These are phyloP conservation scores for Poeciliopsis gracilis DNA, from an alignment of 2,797 vertebrate genomes.

Conservation along the genomic window DNA sequence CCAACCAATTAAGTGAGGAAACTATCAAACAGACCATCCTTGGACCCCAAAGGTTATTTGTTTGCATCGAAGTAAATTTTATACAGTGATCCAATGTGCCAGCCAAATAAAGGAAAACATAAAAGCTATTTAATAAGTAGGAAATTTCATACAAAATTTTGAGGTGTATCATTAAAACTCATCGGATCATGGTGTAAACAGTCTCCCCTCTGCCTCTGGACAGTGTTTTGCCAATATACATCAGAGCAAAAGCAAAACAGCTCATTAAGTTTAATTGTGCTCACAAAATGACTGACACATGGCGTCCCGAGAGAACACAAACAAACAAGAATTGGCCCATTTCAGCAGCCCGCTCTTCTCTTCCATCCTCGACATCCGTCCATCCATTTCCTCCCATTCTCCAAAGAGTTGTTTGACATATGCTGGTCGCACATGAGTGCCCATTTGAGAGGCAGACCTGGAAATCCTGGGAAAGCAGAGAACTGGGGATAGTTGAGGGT, in stretches of 20 bases:
- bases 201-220: constrained; percentile 22
- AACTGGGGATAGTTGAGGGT: constrained; percentile 35
- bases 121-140: not conserved
- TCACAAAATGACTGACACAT: constrained; percentile 69
- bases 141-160: not conserved
- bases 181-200: constrained; percentile 1
- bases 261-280: constrained; percentile 74
- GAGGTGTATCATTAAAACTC: not conserved
- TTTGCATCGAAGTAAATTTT: not conserved
- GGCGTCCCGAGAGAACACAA: constrained; percentile 64
- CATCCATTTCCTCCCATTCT: constrained; percentile 32
- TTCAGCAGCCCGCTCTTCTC: constrained; percentile 19
- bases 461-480: constrained; percentile 46
- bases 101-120: not conserved
- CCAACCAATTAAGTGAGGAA: not conserved
- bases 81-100: not conserved
- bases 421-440: constrained; percentile 75
- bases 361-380: constrained; percentile 15
- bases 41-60: not conserved
- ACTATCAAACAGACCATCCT: not conserved
- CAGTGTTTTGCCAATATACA: constrained; percentile 27
- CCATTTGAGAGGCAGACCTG: constrained; percentile 66
- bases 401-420: constrained; percentile 73
- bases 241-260: constrained; percentile 37
- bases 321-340: constrained; percentile 60